A percentile compares a stretch with the other conserved stretches of the same genome.
These are phyloP conservation scores for Malurus melanocephalus DNA, from an alignment of 2,113 vertebrate genomes.

Conservation along the genomic window DNA sequence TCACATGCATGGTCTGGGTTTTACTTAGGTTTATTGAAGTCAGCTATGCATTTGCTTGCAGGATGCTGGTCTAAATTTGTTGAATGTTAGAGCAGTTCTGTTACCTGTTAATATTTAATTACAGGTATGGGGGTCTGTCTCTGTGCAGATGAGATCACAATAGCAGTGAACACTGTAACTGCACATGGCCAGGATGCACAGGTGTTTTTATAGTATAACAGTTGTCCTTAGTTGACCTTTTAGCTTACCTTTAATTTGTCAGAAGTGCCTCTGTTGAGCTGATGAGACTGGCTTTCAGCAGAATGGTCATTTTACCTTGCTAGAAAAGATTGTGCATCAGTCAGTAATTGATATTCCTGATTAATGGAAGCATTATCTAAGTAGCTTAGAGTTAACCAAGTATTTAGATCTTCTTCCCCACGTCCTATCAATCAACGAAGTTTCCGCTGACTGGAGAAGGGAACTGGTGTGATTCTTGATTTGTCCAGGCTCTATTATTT, in stretches of 20 bases:
- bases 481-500: neutral
- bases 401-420: neutral
- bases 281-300: neutral
- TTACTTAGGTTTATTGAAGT: neutral
- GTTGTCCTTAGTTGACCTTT: constrained; percentile 24
- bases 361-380: neutral
- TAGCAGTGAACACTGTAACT: neutral
- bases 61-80: neutral
- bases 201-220: neutral
- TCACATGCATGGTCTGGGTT: neutral
- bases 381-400: neutral
- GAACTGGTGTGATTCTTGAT: neutral
- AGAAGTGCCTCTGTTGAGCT: neutral
- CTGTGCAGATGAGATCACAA: neutral
- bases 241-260: neutral
- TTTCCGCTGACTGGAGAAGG: neutral
- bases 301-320: neutral
- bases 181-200: neutral
- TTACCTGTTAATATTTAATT: neutral
- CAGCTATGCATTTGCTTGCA: neutral
- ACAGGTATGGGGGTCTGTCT: neutral
- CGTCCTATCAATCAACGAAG: neutral
- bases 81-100: neutral
- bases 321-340: neutral
- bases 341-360: constrained; percentile 1